Conservation (phyloP, 2,113 vertebrate genomes). For the Sinosuthora webbiana region DNA sequence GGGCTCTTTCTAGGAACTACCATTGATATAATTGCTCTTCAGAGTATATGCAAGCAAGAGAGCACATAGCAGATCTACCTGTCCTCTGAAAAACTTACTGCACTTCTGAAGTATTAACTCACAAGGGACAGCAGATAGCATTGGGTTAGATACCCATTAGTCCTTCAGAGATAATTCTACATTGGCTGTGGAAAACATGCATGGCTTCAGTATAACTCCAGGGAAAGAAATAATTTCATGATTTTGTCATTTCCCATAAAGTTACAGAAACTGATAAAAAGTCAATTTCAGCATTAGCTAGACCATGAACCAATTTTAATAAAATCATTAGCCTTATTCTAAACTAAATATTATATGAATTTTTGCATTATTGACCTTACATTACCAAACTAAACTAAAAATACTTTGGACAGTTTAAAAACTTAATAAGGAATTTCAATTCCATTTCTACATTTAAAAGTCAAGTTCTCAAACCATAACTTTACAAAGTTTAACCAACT, state of each 20-base stretch:
- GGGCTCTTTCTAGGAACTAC: background rate
- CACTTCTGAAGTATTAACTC: background rate
- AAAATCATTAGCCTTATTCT: background rate
- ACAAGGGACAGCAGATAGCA: background rate
- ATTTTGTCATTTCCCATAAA: background rate
- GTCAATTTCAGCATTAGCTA: background rate
- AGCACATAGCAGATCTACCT: background rate
- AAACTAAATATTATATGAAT: background rate
- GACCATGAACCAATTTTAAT: background rate
- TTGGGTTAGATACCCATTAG: background rate
- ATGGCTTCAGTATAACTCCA: background rate
- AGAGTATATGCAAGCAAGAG: background rate
- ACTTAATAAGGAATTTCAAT: background rate
- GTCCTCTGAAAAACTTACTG: fast-evolving
- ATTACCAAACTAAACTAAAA: background rate
- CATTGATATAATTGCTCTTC: background rate
- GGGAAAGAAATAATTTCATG: background rate
- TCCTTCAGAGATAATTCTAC: background rate
- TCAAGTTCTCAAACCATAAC: background rate
- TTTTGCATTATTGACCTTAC: background rate
- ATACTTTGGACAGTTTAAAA: background rate
- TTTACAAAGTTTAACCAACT: background rate
- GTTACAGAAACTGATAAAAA: background rate
- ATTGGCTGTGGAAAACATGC: background rate
- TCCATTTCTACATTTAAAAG: background rate